Evolutionary conservation across 2,888 invertebrate genomes (phyloP), one percentile per base, ranked within the genome.

Genomic region (Nephrotoma appendiculata): DNA sequence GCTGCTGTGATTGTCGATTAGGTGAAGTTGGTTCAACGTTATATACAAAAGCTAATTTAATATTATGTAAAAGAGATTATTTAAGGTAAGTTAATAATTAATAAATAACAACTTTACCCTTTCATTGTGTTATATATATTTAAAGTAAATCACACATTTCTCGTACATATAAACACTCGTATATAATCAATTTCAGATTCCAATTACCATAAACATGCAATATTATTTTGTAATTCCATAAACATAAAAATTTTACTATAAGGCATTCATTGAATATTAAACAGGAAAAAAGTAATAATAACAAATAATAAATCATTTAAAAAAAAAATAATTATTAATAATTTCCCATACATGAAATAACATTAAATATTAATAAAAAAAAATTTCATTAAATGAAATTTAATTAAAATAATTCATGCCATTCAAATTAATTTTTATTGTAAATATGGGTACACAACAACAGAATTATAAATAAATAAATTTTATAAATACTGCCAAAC

Each of bases 11-110:
- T 92, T 98, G 97, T 91, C 93, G 97, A 86, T 94, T 98, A n/a
- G 98, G 97, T 1, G 98, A 98, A 92, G 97, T 98, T 71, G 98
- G 98, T 88, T 96, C 97, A 87, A 97, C 97, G 88, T 93, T 98
- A 86, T 98, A 96, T 92, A 96, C 96, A 89, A 97, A 97, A 92
- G 97, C 97, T 71, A 97, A 97, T 92, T 95, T 98, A 88, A 96
- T 98, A 91, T 94, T 98, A 87, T 98, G 98, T 93, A 96, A 97
- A 92, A 94, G 97, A 90, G 98, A 98, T 92, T 98, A 98, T 92
- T 95, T 98, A 92, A 96, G 97, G 97, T 97, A 44, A 57, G 86
- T 15, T 2, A 83, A 5, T 83, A 41, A n/a, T 83, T 83, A 41
- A 15, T n/a, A 57, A 6, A 15, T 15, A 6, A 57, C 52, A 57